A percentile compares a stretch with the other conserved stretches of the same genome.
Conservation (phyloP, 2,113 vertebrate genomes). For the Scopus umbretta region DNA sequence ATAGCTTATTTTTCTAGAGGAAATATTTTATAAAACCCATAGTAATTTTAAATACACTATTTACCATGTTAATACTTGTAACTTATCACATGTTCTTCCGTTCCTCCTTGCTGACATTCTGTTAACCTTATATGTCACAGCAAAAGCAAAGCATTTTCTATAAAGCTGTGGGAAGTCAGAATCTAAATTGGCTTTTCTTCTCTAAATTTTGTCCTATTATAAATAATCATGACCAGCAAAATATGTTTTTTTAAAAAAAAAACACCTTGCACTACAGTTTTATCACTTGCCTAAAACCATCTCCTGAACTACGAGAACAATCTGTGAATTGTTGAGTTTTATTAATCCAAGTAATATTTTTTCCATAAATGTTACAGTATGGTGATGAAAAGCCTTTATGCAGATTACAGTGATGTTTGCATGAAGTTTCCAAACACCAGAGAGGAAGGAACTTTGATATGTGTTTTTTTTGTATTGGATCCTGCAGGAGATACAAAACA, state of each 20-base stretch:
- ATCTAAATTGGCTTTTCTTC: constrained; percentile 60
- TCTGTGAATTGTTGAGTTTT: neutral
- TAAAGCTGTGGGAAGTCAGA: constrained; percentile 34
- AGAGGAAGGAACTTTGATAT: neutral
- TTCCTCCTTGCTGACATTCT: constrained; percentile 31
- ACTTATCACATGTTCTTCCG: constrained; percentile 39
- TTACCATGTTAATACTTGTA: constrained; percentile 55
- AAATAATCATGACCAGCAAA: constrained; percentile 32
- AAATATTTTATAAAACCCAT: constrained; percentile 47
- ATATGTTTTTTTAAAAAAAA: neutral
- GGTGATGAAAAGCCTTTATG: neutral
- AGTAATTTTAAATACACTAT: constrained; percentile 54
- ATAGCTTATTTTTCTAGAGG: constrained; percentile 51
- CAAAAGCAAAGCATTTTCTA: constrained; percentile 49
- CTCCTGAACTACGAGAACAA: neutral
- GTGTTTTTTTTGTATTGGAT: neutral
- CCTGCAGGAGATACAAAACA: neutral
- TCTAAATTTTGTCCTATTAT: constrained; percentile 52
- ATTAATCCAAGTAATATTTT: neutral
- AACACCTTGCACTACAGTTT: constrained; percentile 8
- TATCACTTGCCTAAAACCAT: neutral
- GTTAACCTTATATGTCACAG: constrained; percentile 35
- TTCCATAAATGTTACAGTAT: neutral
- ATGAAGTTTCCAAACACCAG: neutral
- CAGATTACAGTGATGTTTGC: neutral